Evolutionary conservation across 1,140 invertebrate species (phyloP).

Genomic region (Hestina assimilis): DNA sequence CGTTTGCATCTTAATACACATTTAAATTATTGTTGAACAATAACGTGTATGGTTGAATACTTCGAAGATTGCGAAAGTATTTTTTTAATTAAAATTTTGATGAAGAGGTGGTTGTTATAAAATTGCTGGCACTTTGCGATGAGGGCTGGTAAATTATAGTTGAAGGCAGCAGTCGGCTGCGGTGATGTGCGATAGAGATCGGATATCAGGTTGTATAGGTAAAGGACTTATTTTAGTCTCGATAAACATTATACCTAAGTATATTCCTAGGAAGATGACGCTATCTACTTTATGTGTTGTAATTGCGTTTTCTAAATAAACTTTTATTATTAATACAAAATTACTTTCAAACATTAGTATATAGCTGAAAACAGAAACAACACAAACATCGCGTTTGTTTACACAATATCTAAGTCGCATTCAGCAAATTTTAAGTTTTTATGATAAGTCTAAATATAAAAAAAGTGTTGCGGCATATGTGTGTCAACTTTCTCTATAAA

Average conservation of each 20-base stretch:
- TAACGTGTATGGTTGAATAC: neutral
- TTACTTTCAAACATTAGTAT: too few relatives aligned
- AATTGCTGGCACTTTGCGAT: slow-evolving; percentile 57
- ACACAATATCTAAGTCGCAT: too few relatives aligned
- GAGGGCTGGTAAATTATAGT: slow-evolving; percentile 71
- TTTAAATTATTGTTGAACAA: neutral
- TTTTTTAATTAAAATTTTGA: slow-evolving; percentile 49
- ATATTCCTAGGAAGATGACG: neutral
- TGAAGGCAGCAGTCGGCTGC: slow-evolving; percentile 32
- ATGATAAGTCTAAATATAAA: too few relatives aligned
- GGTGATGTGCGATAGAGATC: slow-evolving; percentile 50
- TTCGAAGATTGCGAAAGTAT: neutral
- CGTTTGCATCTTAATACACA: slow-evolving; percentile 29
- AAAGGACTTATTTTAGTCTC: slow-evolving; percentile 6
- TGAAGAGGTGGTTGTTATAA: slow-evolving; percentile 49
- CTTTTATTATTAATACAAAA: too few relatives aligned
- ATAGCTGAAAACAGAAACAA: too few relatives aligned
- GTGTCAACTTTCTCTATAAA: too few relatives aligned
- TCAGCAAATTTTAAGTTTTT: too few relatives aligned
- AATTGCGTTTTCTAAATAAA: neutral
- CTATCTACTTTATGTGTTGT: neutral
- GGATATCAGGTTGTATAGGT: slow-evolving; percentile 24
- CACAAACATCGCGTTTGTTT: too few relatives aligned
- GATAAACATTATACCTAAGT: neutral
- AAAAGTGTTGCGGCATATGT: too few relatives aligned